Base-by-base conservation (phyloP, 2,113 vertebrate genomes). In the Proterorhinus semilunaris region DNA sequence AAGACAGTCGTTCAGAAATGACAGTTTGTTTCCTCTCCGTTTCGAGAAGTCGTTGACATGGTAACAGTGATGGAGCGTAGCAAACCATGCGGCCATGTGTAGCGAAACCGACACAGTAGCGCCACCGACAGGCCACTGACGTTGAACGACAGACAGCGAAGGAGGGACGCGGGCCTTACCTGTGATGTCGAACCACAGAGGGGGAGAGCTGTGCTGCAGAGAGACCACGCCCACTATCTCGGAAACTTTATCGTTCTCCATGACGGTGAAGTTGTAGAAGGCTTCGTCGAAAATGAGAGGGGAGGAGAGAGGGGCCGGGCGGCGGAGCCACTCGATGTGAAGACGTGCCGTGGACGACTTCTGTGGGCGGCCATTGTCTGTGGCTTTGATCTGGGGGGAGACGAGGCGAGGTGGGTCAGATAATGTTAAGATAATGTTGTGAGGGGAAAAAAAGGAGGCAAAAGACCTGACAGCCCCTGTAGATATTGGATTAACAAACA, bases 191-290 rank as follows among this genome's bases (percentile, higher is more conserved):
- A 98, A 98, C 97, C 97, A 99, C 62, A 98, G 90, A 1, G 93
- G 95, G 50, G 92, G 86, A 62, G 92, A 92, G 3, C 92, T 93
- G 62, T 95, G 95, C 59, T 95, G 95, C 77, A 96, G 93, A 0
- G 97, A 95, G 10, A 99, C 95, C 81, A 99, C 94, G 1, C 98
- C 98, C 0, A 99, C 96, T 0, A 99, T 98, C 86, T 98, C 96
- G 0, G 94, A 94, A 80, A 98, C 96, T 82, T 92, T 94, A 70
- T 99, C 96, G 0, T 92, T 96, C 80, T 99, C 98, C 95, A 98
- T 96, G 82, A 98, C 48, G 0, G 96, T 98, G 90, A 99, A 99
- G 83, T 98, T 99, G 89, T 98, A 98, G 80, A 96, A 95, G 0
- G 92, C 91, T 21, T 99, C 96, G 2, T 98, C 95, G 0, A 99